phyloP scores from a whole-genome alignment of 1,140 invertebrate species.

The Dinothrombium tinctorium region DNA sequence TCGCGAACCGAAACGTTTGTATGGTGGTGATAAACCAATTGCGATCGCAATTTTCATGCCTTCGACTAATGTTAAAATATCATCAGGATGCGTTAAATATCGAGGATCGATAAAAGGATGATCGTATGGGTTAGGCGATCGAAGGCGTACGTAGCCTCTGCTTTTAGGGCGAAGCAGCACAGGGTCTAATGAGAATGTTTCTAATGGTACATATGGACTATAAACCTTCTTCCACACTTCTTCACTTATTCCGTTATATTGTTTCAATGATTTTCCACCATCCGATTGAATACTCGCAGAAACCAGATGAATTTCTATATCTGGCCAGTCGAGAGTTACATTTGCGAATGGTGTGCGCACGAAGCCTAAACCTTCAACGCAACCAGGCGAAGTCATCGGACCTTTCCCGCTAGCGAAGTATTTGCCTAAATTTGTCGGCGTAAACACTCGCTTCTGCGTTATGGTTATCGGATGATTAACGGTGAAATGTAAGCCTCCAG shows the following conservation, averaged over 20 bases:
- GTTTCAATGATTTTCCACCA: constrained; percentile 28
- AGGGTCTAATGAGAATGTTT: constrained; percentile 39
- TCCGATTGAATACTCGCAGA: constrained; percentile 68
- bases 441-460: constrained; percentile 10
- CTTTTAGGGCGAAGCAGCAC: constrained; percentile 47
- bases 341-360: constrained; percentile 59
- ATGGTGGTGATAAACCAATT: constrained; percentile 23
- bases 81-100: constrained; percentile 38
- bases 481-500: constrained; percentile 10
- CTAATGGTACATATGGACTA: constrained; percentile 21
- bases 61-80: constrained; percentile 6
- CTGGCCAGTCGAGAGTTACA: constrained; percentile 53
- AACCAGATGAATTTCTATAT: constrained; percentile 78
- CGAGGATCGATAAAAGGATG: constrained; percentile 56
- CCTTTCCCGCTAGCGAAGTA: constrained; percentile 24
- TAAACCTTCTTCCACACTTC: constrained; percentile 13
- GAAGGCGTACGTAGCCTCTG: constrained; percentile 32
- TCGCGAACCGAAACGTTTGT: constrained; percentile 39
- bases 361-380: constrained; percentile 68
- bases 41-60: constrained; percentile 16
- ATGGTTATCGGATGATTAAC: constrained; percentile 14
- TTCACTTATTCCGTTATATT: constrained; percentile 11
- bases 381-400: constrained; percentile 62
- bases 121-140: constrained; percentile 32
- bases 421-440: neutral